phyloP scores from a whole-genome alignment of 2,888 invertebrate genomes.

The Athripsodes cinereus region DNA sequence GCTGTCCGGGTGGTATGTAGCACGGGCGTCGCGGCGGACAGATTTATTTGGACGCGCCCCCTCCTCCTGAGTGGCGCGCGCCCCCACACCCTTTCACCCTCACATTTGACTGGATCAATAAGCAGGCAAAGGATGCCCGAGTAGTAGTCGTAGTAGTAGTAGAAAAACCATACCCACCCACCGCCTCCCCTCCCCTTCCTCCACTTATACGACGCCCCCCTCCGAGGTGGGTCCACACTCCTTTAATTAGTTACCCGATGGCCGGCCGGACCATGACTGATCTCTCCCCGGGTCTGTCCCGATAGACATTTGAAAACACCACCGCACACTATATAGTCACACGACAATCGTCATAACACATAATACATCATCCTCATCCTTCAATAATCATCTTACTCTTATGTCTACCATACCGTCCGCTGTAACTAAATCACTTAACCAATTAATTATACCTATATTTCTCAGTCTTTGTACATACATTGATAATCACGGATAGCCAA shows the following conservation, averaged over 20 bases:
- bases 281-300: slow-evolving; percentile 15
- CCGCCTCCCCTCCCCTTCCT: slow-evolving; percentile 32
- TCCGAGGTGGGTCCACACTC: slow-evolving; percentile 32
- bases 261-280: slow-evolving; percentile 19
- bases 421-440: too few relatives aligned
- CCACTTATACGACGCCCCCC: slow-evolving; percentile 61
- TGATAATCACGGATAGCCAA: too few relatives aligned
- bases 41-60: slow-evolving; percentile 52
- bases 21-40: slow-evolving; percentile 47
- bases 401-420: too few relatives aligned
- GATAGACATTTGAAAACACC: too few relatives aligned
- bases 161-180: slow-evolving; percentile 48
- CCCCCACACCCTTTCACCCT: slow-evolving; percentile 42
- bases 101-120: slow-evolving; percentile 58
- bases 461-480: too few relatives aligned
- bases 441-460: too few relatives aligned
- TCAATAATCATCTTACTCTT: too few relatives aligned
- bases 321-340: not conserved
- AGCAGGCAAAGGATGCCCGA: slow-evolving; percentile 57
- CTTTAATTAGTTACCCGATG: slow-evolving; percentile 25
- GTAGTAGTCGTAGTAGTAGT: slow-evolving; percentile 36
- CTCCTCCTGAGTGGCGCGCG: slow-evolving; percentile 31
- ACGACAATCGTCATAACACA: not conserved
- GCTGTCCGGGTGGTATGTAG: slow-evolving; percentile 30
- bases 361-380: too few relatives aligned